Percentiles rank a stretch among this genome's conserved stretches.
phyloP scores from a whole-genome alignment of 2,113 vertebrate genomes.

The Brachypteracias leptosomus region DNA sequence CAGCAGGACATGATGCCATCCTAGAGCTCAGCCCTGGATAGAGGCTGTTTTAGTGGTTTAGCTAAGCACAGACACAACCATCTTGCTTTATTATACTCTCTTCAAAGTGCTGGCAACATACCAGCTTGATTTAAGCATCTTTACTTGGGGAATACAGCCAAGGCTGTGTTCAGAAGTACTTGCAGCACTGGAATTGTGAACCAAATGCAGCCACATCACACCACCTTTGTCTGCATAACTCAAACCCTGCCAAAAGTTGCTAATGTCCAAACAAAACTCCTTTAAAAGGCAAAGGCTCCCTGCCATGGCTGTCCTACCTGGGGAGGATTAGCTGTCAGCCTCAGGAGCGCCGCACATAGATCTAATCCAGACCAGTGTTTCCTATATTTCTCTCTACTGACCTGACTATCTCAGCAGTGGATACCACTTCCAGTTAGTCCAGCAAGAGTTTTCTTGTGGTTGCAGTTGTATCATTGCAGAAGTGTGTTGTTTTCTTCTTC shows the following conservation, averaged over 20 bases:
- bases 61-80: not conserved
- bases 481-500: not conserved
- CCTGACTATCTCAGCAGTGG: not conserved
- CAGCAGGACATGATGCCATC: not conserved
- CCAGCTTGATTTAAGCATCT: not conserved
- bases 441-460: not conserved
- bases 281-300: not conserved
- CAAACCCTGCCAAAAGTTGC: not conserved
- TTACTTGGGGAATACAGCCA: fast-evolving
- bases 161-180: not conserved
- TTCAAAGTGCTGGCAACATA: not conserved
- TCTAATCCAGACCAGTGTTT: not conserved
- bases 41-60: not conserved
- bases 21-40: not conserved
- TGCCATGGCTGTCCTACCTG: not conserved
- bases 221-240: not conserved
- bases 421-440: not conserved
- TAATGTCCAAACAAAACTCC: not conserved
- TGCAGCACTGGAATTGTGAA: not conserved
- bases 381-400: not conserved
- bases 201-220: not conserved
- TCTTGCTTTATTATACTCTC: not conserved
- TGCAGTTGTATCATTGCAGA: not conserved
- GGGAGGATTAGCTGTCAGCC: not conserved
- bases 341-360: fast-evolving